Base-by-base conservation (phyloP, 2,888 invertebrate species). In the Andricus quercusramuli region DNA sequence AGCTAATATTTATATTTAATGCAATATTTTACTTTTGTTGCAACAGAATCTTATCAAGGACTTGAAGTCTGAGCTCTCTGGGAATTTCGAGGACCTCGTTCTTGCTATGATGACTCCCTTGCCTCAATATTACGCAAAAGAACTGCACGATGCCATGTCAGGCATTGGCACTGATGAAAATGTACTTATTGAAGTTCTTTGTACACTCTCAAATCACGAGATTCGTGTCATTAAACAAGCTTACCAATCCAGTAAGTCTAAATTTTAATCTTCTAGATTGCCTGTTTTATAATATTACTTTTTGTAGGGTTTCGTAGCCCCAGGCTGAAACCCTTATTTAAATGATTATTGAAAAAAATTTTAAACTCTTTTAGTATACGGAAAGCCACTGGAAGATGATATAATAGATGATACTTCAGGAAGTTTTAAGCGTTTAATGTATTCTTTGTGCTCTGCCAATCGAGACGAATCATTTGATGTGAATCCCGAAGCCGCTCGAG, bases 371-470 rank as follows among this genome's bases (percentile, higher is more conserved):
- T 62, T 92, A 98, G 98, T 97, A 91, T 98, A 96, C 90, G 96
- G 96, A 78, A 95, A 94, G 78, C 94, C 96, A 59, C 93, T 98
- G 86, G 98, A 98, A 90, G 95, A 96, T 77, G 98, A 98, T 91
- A 93, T 99, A 41, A 95, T 95, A 84, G 95, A 96, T 77, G 99
- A 99, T 92, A 98, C 98, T 2, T 97, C 97, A 74, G 99, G 99
- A 20, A 96, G 96, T 90, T 99, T 99, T 93, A 96, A 97, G 92
- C 95, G 98, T 79, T 94, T 99, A 65, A 95, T 99, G 93, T 96
- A 98, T 37, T 97, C 98, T 44, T 93, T 98, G 22, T 96, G 96
- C 89, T 96, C 96, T 91, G 97, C 96, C 66, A 96, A 96, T 89
- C 94, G 98, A 87, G 95, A 97, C 91, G 99, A 99, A 93, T 96